Base-by-base conservation (phyloP, 2,113 vertebrate species). In the Maccullochella peelii region DNA sequence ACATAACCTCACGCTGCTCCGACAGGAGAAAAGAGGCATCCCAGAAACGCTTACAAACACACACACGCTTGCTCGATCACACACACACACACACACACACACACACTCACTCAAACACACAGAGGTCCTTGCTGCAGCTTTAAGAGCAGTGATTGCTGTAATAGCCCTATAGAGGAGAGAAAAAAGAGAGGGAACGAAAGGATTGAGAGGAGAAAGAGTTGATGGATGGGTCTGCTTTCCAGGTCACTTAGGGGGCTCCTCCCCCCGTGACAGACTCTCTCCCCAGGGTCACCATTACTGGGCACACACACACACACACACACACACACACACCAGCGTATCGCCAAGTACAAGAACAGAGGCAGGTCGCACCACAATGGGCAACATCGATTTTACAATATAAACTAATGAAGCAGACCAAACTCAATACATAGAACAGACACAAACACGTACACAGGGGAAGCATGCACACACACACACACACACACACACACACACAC, bases 341-440 rank as follows among this genome's bases (percentile, higher is more conserved):
- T 55, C 23, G 14, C 5, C 0, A 20, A 73, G 71, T 47, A 76
- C 69, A 62, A 82, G 81, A 90, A 85, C 58, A 77, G 69, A 86
- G 74, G 88, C 88, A 72, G 84, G 82, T 89, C 33, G 58, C 76
- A 68, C 72, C 79, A 89, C 92, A 92, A 92, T 77, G 77, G 87
- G 80, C 73, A 55, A 77, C 91, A 94, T 93, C 68, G 92, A 94
- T 94, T 94, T 92, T 90, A 91, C 89, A 93, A 94, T 93, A 88
- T 85, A 89, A 90, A 90, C 92, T 92, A 93, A 92, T 91, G 92
- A 93, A 91, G 90, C 93, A 79, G 72, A 86, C 70, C 68, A 58
- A 91, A 85, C 82, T 90, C 88, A 75, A 88, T 86, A 89, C 80
- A 77, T 15, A 70, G 25, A 76, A 69, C 77, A 73, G 65, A 73